Evolutionary conservation across 2,113 vertebrate genomes (phyloP), one percentile per base, ranked within the genome.

Genomic region (Pluvianellus socialis): DNA sequence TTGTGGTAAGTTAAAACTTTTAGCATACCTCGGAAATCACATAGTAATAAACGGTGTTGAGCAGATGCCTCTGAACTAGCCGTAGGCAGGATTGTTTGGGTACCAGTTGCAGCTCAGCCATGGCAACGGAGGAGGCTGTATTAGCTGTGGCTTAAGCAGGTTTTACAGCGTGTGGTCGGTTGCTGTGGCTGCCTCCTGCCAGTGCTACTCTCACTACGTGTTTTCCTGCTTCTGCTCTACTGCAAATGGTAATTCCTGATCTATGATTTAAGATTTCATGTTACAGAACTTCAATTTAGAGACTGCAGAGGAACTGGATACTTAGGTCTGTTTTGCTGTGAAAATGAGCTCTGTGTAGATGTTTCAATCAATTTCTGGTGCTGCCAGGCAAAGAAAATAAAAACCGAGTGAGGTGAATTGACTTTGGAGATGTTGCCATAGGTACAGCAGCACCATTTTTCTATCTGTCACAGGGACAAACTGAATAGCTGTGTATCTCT

Each of bases 11-110:
- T 71, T 45, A 52, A 83, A 93, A 68, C 30, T 53, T 68, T 68
- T 20, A 61, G 28, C 33, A 12, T 27, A 21, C 55, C n/a, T 85
- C 66, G 76, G 84, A 75, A 92, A 27, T 88, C 62, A 47, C 1
- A 1, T 45, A 66, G 35, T 61, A 76, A 42, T 52, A 79, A 61
- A 24, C 12, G 24, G 65, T 56, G 35, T 44, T 0, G 8, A 95
- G 84, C 87, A 95, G 89, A 91, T 45, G 74, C 81, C 44, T 86
- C 84, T 85, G 87, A 93, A 71, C 33, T 40, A 86, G 47, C 81
- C 79, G 90, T 93, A 67, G 93, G 94, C 96, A 95, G 94, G 85
- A 76, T 27, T 94, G 84, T 85, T 94, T 94, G 87, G 94, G 92
- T 95, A 93, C 90, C 67, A 42, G 61, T 68, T 96, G 76, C 73